These are phyloP conservation scores for Hirtodrosophila histrioides DNA, from an alignment of 2,888 invertebrate genomes.

Conservation along the genomic window DNA sequence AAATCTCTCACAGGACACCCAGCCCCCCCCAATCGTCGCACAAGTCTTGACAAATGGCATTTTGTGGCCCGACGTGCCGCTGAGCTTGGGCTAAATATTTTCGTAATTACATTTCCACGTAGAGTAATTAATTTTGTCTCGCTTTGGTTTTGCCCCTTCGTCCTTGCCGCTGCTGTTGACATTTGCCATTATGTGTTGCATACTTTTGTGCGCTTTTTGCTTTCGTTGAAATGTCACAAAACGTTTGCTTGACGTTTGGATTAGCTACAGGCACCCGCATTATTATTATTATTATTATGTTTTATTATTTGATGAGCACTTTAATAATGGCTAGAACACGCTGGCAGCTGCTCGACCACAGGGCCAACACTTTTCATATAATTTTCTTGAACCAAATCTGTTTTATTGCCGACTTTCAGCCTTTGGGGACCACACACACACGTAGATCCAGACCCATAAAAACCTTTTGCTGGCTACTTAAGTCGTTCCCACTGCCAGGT, in stretches of 20 bases:
- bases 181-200: conserved; percentile 77
- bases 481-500: conserved; percentile 53
- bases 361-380: conserved; percentile 39
- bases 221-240: conserved; percentile 61
- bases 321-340: conserved; percentile 5
- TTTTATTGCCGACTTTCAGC: conserved; percentile 63
- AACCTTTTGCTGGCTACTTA: conserved; percentile 72
- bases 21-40: neutral
- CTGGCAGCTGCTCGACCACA: conserved; percentile 4
- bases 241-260: conserved; percentile 43
- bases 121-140: conserved; percentile 84
- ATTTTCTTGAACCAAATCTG: conserved; percentile 68
- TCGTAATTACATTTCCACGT: conserved; percentile 83
- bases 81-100: conserved; percentile 81
- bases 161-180: conserved; percentile 67
- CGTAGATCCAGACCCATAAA: conserved; percentile 57
- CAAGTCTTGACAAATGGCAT: conserved; percentile 75
- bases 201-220: conserved; percentile 65
- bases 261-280: conserved; percentile 51
- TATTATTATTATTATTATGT: conserved; percentile 64
- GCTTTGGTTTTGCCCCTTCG: conserved; percentile 57
- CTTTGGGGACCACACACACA: conserved; percentile 38
- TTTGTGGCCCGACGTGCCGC: conserved; percentile 73
- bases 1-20: conserved; percentile 45
- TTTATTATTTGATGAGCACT: conserved; percentile 64